Evolutionary conservation across 2,888 invertebrate species (phyloP), one percentile per base, ranked within the genome.

Genomic region (Eucriotettix oculatus): DNA sequence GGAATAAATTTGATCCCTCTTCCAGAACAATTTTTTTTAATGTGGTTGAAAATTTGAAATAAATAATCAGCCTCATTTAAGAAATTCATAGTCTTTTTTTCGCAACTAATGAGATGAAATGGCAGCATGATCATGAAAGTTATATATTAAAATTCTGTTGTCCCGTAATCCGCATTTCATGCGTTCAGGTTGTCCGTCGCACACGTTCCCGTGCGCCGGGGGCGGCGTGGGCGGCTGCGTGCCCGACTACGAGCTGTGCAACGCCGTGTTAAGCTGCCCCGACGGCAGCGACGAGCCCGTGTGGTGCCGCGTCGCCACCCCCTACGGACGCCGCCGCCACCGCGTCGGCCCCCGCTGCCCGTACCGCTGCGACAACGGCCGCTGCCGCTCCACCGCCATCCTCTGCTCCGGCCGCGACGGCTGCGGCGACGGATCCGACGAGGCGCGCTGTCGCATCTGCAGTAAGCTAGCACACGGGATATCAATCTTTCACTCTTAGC

Each of bases 231-330:
- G 92, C 40, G 87, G 89, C 70, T 93, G 92, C 69, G 74, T 92
- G 61, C 92, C 92, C 0, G 91, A 90, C 69, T 91, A 90, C 70
- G 90, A 90, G 72, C 92, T 91, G 74, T 94, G 93, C 74, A 93
- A 94, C 74, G 90, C 92, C 9, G 87, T 91, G 60, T 81, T 89
- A 58, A 84, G 86, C 62, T 92, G 92, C 74, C 81, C 84, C 66
- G 93, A 93, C 72, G 90, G 85, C n/a, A 90, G 89, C 63, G 93
- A 93, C 71, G 93, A 93, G 71, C 87, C 88, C 0, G 81, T 14
- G 48, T 48, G 48, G 55, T 9, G 55, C 55, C 40, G 55, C 55
- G 55, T 55, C 14, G 40, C 16, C 40, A n/a, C 29, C 55, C 14
- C 55, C 40, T 1, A 14, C 40, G 9, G 41, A n/a, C 48, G 48